Conservation (phyloP, 2,113 vertebrate species). For the Ivindomyrus marchei region DNA sequence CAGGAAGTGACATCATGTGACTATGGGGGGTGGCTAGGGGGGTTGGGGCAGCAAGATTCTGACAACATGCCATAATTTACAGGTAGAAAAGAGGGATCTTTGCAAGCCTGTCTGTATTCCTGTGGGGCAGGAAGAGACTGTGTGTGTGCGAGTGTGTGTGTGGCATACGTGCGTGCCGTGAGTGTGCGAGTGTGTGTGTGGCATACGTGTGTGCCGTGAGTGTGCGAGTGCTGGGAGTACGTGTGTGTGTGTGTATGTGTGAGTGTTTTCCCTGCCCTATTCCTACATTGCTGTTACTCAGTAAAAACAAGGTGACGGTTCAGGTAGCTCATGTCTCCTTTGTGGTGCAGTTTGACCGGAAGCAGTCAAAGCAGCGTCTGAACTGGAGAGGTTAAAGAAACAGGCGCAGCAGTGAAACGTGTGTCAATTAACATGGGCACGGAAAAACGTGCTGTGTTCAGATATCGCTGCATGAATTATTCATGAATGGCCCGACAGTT, state of each 20-base stretch:
- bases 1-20: not conserved
- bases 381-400: not conserved
- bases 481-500: not conserved
- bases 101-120: constrained; percentile 10
- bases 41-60: not conserved
- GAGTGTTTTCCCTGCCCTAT: not conserved
- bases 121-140: not conserved
- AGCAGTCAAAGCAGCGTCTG: not conserved
- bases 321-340: not conserved
- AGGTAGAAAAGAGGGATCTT: not conserved
- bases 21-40: not conserved
- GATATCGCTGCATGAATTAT: not conserved
- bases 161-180: not conserved
- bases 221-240: not conserved
- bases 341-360: not conserved
- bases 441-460: not conserved
- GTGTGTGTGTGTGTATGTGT: not conserved
- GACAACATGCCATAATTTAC: not conserved
- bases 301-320: not conserved
- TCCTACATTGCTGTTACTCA: not conserved
- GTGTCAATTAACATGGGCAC: not conserved
- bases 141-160: constrained; percentile 16
- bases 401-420: not conserved
- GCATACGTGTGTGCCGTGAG: too few species aligned
- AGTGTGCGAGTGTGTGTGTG: not conserved